Evolutionary conservation across 2,797 vertebrate species (phyloP).

Genomic region (Sebastes taczanowskii): DNA sequence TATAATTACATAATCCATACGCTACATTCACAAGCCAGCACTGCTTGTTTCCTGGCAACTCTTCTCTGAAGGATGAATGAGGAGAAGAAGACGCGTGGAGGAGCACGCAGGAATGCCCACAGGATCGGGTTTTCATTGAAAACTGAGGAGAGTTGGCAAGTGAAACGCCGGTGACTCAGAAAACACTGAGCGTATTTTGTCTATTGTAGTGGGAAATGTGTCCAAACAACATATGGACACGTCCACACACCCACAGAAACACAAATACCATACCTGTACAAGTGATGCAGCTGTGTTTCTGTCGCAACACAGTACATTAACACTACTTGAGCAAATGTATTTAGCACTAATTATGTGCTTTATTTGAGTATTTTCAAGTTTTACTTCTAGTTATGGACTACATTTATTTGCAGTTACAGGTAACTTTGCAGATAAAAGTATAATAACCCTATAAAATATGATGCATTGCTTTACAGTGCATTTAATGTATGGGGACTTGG

Average conservation of each 20-base stretch:
- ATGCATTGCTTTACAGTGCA: neutral
- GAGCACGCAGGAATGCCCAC: conserved; percentile 6
- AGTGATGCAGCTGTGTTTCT: neutral
- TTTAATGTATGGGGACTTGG: neutral
- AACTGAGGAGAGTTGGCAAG: neutral
- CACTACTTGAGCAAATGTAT: neutral
- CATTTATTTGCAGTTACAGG: neutral
- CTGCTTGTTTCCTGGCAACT: conserved; percentile 58
- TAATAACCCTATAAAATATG: neutral
- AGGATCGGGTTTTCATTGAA: conserved; percentile 30
- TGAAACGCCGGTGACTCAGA: neutral
- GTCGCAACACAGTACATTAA: neutral
- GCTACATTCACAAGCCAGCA: conserved; percentile 8
- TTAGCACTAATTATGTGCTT: neutral
- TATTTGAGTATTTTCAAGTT: neutral
- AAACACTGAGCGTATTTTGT: neutral
- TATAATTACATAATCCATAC: conserved; percentile 32
- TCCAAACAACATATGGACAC: neutral
- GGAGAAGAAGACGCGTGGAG: conserved; percentile 13
- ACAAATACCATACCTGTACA: neutral
- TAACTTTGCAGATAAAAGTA: neutral
- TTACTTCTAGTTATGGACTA: too few species aligned
- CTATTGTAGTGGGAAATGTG: neutral
- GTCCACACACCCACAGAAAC: neutral
- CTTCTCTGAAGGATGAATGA: conserved; percentile 49